Evolutionary conservation across 2,113 vertebrate species (phyloP), one percentile per base, ranked within the genome.

Genomic region (Callopanchax toddi): DNA sequence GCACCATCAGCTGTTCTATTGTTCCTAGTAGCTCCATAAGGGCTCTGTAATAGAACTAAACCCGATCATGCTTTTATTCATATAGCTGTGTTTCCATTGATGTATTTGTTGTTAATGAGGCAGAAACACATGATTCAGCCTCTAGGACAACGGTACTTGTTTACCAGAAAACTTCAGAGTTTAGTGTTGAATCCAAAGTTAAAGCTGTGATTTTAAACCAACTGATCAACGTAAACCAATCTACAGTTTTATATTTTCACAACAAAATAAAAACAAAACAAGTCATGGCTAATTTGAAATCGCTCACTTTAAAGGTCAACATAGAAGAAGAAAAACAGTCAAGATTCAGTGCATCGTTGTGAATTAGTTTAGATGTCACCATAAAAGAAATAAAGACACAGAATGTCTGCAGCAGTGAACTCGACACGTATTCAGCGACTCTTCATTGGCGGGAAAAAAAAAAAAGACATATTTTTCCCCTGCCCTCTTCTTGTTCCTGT

Each of bases 371-470:
- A 11, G 50, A 59, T 64, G 40, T 48, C 46, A 16, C 53, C 21
- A 29, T 57, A 58, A 65, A 45, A 2, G 63, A 37, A 37, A 37
- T 12, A 65, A 62, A 60, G 43, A 40, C 25, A 15, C 21, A 61
- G 68, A 61, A 48, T 56, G 59, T 79, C 55, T 57, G 29, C 51
- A 43, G 57, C 67, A 43, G 65, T 46, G 59, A 76, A 50, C 60
- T 46, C 23, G 51, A 79, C 71, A 60, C 64, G 12, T 56, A 67
- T 67, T 84, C 63, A 73, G 59, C 71, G 59, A 25, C 20, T 60
- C 60, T 58, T 55, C 62, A 51, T 25, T 50, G 51, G 54, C n/a
- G n/a, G n/a, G n/a, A n/a, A n/a, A n/a, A 70, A 79, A 81, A 58
- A 63, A 72, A 78, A 67, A 76, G 18, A 3, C 1, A 44, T 48